These are phyloP conservation scores for Picus viridis DNA, from an alignment of 2,797 vertebrate species.

Conservation along the genomic window DNA sequence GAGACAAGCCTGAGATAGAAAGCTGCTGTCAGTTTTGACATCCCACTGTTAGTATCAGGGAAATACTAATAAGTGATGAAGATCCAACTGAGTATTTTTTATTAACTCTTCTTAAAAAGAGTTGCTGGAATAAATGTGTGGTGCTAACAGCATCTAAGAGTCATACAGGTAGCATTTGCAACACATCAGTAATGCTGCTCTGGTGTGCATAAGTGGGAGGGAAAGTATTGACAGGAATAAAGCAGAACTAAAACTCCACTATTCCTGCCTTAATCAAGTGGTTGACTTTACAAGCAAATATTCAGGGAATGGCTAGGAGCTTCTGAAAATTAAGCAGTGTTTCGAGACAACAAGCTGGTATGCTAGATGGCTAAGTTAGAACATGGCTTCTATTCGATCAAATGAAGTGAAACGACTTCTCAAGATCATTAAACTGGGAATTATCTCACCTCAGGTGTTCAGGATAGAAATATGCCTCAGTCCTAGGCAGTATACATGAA, in stretches of 20 bases:
- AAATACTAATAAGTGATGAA: conserved; percentile 79
- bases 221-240: neutral
- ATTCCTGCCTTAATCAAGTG: neutral
- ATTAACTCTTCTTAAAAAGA: neutral
- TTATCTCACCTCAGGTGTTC: neutral
- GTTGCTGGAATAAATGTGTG: neutral
- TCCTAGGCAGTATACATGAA: neutral
- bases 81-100: conserved; percentile 74
- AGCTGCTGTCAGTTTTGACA: conserved; percentile 78
- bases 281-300: neutral
- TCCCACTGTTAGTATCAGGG: conserved; percentile 79
- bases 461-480: neutral
- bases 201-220: neutral
- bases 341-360: neutral
- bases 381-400: neutral
- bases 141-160: neutral
- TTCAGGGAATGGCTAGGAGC: neutral
- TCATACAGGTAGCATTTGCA: neutral
- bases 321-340: neutral
- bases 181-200: neutral
- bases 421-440: neutral
- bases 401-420: neutral
- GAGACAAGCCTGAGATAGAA: conserved; percentile 11
- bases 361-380: neutral
- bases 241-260: neutral